Percentiles rank a stretch among this genome's conserved stretches.
Conservation (phyloP, 1,140 invertebrate species). For the Yoshiicerus persimilis region DNA sequence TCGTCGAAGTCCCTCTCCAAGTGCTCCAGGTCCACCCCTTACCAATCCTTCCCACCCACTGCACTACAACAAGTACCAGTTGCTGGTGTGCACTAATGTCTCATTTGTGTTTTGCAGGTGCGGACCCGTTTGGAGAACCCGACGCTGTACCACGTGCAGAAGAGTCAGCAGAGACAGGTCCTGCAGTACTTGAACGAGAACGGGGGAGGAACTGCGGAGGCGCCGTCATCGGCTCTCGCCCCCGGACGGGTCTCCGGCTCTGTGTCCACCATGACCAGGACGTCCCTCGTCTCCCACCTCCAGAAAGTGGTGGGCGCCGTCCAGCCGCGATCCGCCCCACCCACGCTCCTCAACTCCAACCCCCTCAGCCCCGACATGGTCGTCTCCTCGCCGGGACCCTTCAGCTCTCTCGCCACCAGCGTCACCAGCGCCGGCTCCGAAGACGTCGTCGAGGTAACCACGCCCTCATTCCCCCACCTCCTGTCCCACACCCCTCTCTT, state of each 20-base stretch:
- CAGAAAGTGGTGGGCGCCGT: neutral
- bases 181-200: constrained; percentile 73
- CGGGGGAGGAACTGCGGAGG: too few species aligned
- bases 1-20: constrained; percentile 74
- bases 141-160: constrained; percentile 85
- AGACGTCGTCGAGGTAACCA: constrained; percentile 32
- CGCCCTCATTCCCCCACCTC: neutral
- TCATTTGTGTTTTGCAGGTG: constrained; percentile 61
- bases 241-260: neutral
- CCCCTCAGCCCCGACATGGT: constrained; percentile 25
- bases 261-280: neutral
- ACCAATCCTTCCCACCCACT: too few species aligned
- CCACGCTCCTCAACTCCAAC: constrained; percentile 28
- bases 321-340: constrained; percentile 15
- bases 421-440: constrained; percentile 29
- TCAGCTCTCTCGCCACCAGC: constrained; percentile 33
- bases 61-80: neutral
- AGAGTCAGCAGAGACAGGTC: constrained; percentile 86
- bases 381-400: constrained; percentile 31
- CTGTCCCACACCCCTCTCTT: too few species aligned
- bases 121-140: constrained; percentile 84
- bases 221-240: neutral
- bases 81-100: neutral
- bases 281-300: neutral
- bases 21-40: constrained; percentile 67